Evolutionary conservation across 2,888 invertebrate genomes (phyloP).

Genomic region (Nephrotoma guestfalica): DNA sequence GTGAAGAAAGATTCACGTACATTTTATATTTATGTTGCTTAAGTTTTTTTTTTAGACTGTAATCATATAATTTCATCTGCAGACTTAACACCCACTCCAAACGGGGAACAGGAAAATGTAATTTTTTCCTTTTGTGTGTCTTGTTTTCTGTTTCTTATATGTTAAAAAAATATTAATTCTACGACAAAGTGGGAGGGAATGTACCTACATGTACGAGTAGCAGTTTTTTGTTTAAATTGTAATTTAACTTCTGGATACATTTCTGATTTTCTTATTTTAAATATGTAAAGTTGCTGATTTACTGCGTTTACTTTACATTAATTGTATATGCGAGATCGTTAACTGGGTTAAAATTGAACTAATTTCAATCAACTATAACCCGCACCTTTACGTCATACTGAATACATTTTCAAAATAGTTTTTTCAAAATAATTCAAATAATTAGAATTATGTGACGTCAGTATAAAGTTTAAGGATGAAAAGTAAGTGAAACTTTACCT

Average conservation of each 20-base stretch:
- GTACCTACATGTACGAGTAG: neutral
- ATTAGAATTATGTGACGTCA: too few relatives aligned
- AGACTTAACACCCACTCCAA: neutral
- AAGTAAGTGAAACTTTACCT: too few relatives aligned
- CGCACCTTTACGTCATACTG: too few relatives aligned
- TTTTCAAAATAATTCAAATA: too few relatives aligned
- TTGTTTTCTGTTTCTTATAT: neutral
- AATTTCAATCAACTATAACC: too few relatives aligned
- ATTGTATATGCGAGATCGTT: neutral
- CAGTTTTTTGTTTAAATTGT: neutral
- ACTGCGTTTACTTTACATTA: neutral
- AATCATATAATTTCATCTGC: slow-evolving; percentile 4
- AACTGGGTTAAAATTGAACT: too few relatives aligned
- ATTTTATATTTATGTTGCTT: neutral
- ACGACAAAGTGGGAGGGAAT: neutral
- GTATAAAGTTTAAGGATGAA: too few relatives aligned
- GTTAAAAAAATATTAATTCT: neutral
- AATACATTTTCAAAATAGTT: too few relatives aligned
- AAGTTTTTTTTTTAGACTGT: neutral
- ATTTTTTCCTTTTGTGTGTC: neutral
- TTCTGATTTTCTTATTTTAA: neutral
- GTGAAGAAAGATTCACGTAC: neutral
- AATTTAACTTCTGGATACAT: neutral
- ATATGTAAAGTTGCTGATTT: neutral
- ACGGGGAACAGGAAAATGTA: neutral